Evolutionary conservation across 2,797 vertebrate species (phyloP), one percentile per base, ranked within the genome.

Genomic region (Cyprinodon diabolis): DNA sequence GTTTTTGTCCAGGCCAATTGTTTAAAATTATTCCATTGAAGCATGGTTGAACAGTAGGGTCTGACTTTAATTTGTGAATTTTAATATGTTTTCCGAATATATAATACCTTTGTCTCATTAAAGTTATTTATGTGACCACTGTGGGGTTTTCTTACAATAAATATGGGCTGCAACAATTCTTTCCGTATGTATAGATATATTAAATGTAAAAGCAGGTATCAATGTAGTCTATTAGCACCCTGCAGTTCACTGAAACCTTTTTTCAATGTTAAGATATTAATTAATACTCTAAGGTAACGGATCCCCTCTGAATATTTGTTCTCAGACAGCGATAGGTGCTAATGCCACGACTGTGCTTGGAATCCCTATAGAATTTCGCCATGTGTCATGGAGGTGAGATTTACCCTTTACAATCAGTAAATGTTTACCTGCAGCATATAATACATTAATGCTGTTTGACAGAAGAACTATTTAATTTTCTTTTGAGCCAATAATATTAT

Each of bases 321-420:
- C 89, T 49, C 79, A 96, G 95, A 94, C 95, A 0, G 95, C 87
- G 14, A 93, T 95, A 49, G 95, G 93, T 2, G 95, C 94, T 15
- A 96, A 96, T 65, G 94, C 95, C 56, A 94, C 94, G 66, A 94
- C 88, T 2, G 89, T 96, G 77, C 90, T 95, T 4, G 93, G 92
- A 57, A 91, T 96, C 45, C 94, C 95, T 4, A 92, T 94, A 25
- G 95, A 96, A 82, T 96, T 93, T 78, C 91, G 95, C 5, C 93
- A 95, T 0, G 89, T 96, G 71, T 96, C 95, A 6, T 96, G 93
- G 93, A 95, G 95, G 95, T 96, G 77, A 90, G 43, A 60, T 13
- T 25, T 37, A 3, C 54, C 17, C 17, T 4, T 40, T 9, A 19
- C 57, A 5, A 3, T 43, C 15, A 25, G n/a, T 72, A 68, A 9